Conservation (phyloP, 2,113 vertebrate species). For the Bettongia penicillata region DNA sequence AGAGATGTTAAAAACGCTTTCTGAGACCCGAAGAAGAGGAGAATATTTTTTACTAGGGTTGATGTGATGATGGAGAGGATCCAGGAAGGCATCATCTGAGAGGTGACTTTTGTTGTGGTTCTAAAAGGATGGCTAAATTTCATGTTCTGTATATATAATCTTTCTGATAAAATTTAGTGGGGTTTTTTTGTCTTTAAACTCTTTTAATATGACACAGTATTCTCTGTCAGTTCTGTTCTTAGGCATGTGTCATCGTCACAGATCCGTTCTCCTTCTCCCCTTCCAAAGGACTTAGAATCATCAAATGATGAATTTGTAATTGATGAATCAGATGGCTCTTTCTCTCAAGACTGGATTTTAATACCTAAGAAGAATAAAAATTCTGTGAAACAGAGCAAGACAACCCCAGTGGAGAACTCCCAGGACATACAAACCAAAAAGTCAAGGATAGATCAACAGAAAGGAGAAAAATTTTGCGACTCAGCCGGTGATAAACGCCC, state of each 20-base stretch:
- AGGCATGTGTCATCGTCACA: slow-evolving; percentile 49
- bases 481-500: background rate
- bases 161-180: slow-evolving; percentile 9
- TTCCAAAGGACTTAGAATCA: slow-evolving; percentile 54
- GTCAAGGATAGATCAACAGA: slow-evolving; percentile 29
- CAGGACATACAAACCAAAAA: slow-evolving; percentile 51
- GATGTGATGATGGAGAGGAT: background rate
- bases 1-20: background rate
- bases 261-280: background rate
- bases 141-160: slow-evolving; percentile 27
- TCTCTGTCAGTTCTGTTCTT: slow-evolving; percentile 64
- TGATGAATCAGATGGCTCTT: slow-evolving; percentile 73
- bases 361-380: slow-evolving; percentile 69
- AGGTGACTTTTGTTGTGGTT: background rate
- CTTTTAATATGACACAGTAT: slow-evolving; percentile 25
- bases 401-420: slow-evolving; percentile 50
- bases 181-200: slow-evolving; percentile 38
- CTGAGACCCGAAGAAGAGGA: background rate
- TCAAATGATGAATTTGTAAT: slow-evolving; percentile 83
- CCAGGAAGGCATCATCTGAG: background rate
- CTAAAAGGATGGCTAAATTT: slow-evolving; percentile 32
- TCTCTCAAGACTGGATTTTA: slow-evolving; percentile 75
- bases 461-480: background rate
- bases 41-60: background rate
- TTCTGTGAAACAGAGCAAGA: slow-evolving; percentile 15